Conservation (phyloP, 1,140 invertebrate genomes). For the Archegozetes longisetosus region DNA sequence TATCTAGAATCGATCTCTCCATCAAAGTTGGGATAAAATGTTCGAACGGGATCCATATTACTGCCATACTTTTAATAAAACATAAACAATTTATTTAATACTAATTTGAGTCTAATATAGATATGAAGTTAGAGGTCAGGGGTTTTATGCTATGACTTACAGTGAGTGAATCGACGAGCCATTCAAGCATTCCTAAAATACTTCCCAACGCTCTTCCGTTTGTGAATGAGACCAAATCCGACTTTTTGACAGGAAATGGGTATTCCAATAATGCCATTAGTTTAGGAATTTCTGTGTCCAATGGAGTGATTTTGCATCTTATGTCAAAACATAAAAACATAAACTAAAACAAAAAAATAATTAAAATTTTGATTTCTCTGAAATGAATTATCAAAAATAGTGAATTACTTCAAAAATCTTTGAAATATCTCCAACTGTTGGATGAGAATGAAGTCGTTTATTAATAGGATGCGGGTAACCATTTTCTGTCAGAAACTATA, state of each 20-base stretch:
- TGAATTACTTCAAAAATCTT: neutral
- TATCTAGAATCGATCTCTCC: neutral
- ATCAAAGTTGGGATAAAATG: neutral
- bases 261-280: conserved; percentile 2
- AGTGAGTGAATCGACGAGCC: neutral
- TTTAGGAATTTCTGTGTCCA: conserved; percentile 4
- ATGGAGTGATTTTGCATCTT: neutral
- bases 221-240: conserved; percentile 2
- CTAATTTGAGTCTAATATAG: neutral
- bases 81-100: neutral
- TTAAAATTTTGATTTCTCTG: no score
- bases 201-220: conserved; percentile 5
- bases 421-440: neutral
- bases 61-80: neutral
- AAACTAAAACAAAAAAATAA: no score
- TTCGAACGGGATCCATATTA: neutral
- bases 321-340: neutral
- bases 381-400: no score
- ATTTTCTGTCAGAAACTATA: neutral
- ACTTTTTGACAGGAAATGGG: conserved; percentile 7
- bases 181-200: neutral
- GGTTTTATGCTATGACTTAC: no score
- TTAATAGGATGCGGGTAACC: neutral
- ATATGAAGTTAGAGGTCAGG: neutral
- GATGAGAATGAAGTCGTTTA: neutral